A percentile compares a stretch with the other conserved stretches of the same genome.
Evolutionary conservation across 2,797 vertebrate species (phyloP).

Genomic region (Periparus ater): DNA sequence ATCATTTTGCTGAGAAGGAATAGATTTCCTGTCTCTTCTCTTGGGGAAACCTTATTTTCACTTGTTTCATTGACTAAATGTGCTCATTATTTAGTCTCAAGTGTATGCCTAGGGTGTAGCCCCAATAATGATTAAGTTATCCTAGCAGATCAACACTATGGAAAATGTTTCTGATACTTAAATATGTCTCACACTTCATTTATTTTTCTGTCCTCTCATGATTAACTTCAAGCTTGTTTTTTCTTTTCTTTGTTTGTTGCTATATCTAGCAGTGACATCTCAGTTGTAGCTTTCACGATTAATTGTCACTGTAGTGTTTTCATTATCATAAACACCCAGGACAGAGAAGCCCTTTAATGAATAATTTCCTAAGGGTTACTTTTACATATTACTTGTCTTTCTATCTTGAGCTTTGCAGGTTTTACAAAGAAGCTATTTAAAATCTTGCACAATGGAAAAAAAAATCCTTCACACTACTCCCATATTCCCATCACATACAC

Average conservation of each 20-base stretch:
- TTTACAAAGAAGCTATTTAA: neutral
- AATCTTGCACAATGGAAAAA: neutral
- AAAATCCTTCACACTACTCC: neutral
- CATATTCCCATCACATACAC: neutral
- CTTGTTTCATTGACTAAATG: conserved; percentile 66
- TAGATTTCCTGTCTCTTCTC: conserved; percentile 58
- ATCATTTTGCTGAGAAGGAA: conserved; percentile 47
- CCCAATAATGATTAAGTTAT: conserved; percentile 45
- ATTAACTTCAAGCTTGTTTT: conserved; percentile 40
- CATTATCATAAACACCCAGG: neutral
- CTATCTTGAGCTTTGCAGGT: neutral
- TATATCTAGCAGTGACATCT: conserved; percentile 12
- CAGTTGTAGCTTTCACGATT: conserved; percentile 1
- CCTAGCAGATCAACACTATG: neutral
- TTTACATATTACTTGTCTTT: neutral
- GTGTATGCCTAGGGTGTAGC: conserved; percentile 31
- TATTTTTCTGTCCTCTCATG: conserved; percentile 36
- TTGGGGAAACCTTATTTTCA: conserved; percentile 46
- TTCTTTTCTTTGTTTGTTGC: neutral
- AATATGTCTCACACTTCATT: conserved; percentile 54
- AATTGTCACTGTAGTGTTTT: neutral
- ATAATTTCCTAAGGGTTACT: conserved; percentile 5
- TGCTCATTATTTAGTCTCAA: conserved; percentile 63
- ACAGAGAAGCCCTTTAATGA: neutral
- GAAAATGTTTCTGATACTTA: conserved; percentile 58